Percentiles rank a stretch among this genome's conserved stretches.
These are phyloP conservation scores for Diadophis punctatus DNA, from an alignment of 2,113 vertebrate genomes.

Conservation along the genomic window DNA sequence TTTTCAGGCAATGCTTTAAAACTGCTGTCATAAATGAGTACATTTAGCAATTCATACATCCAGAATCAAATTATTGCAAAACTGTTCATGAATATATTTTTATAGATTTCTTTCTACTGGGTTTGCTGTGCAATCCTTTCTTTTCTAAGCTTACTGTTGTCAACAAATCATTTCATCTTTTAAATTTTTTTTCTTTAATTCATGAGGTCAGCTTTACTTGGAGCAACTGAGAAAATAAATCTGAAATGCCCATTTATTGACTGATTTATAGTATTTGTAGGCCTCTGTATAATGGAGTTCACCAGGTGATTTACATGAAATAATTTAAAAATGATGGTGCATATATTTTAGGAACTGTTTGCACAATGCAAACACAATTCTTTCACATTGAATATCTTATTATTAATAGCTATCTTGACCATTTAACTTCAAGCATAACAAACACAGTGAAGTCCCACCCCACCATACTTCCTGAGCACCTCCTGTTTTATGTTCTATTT, in stretches of 20 bases:
- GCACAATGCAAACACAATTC: background rate
- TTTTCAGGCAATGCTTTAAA: background rate
- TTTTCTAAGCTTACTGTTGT: background rate
- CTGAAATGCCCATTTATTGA: background rate
- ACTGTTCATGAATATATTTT: background rate
- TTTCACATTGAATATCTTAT: background rate
- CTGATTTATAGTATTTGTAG: background rate
- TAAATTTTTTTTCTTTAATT: background rate
- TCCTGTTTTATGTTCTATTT: background rate
- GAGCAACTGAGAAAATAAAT: background rate
- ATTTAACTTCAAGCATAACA: background rate
- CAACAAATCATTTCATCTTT: background rate
- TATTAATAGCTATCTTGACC: background rate
- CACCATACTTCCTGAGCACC: background rate
- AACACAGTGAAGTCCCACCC: background rate
- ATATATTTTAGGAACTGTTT: background rate
- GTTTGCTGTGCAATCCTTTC: background rate
- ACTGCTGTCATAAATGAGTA: background rate
- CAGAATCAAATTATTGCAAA: background rate
- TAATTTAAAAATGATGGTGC: background rate
- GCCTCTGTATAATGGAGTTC: background rate
- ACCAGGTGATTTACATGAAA: background rate
- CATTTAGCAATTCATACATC: background rate
- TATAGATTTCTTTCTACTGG: background rate
- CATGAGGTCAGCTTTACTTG: background rate